Conservation (phyloP, 2,797 vertebrate genomes). For the Pseudochromis fuscus region DNA sequence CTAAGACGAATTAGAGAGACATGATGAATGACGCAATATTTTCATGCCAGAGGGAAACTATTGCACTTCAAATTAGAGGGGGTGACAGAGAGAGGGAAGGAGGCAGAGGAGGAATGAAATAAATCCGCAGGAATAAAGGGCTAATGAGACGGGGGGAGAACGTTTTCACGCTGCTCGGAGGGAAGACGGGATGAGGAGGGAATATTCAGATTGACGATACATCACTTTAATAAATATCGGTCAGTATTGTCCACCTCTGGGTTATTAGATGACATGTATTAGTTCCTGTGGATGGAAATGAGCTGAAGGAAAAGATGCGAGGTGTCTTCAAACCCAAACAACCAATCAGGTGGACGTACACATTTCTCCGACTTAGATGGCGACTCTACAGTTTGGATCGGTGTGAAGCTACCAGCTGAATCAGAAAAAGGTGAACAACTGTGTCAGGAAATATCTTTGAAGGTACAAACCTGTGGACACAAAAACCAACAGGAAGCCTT, state of each 20-base stretch:
- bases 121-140: slow-evolving; percentile 70
- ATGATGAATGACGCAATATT: slow-evolving; percentile 87
- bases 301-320: background rate
- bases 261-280: slow-evolving; percentile 5
- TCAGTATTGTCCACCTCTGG: background rate
- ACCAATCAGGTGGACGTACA: too few species aligned
- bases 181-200: slow-evolving; percentile 19
- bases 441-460: background rate
- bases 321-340: background rate
- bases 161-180: slow-evolving; percentile 46
- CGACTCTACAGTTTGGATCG: background rate
- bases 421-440: too few species aligned
- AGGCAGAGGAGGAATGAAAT: slow-evolving; percentile 69
- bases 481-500: too few species aligned
- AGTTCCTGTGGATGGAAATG: background rate
- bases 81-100: slow-evolving; percentile 67
- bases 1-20: slow-evolving; percentile 82
- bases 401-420: too few species aligned
- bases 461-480: background rate
- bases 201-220: slow-evolving; percentile 53
- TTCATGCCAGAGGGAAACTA: slow-evolving; percentile 86
- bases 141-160: slow-evolving; percentile 61
- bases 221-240: slow-evolving; percentile 25
- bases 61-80: slow-evolving; percentile 82
- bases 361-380: too few species aligned